These are phyloP conservation scores for Acanthosepion lycidas DNA, from an alignment of 2,888 invertebrate genomes.

Conservation along the genomic window DNA sequence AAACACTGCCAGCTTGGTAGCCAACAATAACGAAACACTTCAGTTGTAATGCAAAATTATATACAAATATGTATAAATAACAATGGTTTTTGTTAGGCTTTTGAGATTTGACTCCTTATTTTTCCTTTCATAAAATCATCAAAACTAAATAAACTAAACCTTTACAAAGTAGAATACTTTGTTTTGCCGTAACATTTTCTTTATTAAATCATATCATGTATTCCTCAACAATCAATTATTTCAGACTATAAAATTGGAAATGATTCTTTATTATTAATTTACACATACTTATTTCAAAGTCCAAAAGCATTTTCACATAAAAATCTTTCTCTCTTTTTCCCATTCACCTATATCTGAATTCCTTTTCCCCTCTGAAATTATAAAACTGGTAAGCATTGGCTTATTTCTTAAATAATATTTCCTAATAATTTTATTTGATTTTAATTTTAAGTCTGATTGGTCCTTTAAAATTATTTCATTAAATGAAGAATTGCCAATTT, in stretches of 20 bases:
- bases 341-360: neutral
- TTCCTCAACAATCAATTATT: too few species aligned
- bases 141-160: too few species aligned
- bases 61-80: neutral
- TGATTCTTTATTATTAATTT: too few species aligned
- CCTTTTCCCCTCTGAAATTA: neutral
- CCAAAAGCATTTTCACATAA: too few species aligned
- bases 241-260: too few species aligned
- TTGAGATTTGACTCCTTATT: neutral
- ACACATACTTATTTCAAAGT: too few species aligned
- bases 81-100: neutral
- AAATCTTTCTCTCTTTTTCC: neutral
- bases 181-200: too few species aligned
- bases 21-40: neutral
- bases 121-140: neutral
- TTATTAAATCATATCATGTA: too few species aligned
- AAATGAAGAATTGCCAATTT: neutral
- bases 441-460: neutral
- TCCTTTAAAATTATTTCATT: neutral
- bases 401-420: neutral
- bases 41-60: neutral
- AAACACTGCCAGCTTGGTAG: neutral
- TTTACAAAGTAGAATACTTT: too few species aligned
- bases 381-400: neutral
- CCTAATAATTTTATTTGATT: neutral